Evolutionary conservation across 2,888 invertebrate genomes (phyloP).

Genomic region (Oxycera nigricornis): DNA sequence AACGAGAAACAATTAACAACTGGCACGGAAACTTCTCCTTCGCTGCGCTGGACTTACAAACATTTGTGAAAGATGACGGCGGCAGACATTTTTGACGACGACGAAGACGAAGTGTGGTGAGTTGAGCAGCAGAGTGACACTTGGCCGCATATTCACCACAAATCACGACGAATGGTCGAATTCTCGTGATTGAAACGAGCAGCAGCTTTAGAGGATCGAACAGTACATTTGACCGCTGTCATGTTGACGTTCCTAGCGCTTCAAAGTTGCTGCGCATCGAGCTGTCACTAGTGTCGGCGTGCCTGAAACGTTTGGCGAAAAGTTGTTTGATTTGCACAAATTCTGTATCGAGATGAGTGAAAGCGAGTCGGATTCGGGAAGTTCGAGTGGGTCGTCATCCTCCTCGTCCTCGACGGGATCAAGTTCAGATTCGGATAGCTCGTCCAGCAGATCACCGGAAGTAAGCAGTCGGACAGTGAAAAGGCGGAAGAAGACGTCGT

Average conservation of each 20-base stretch:
- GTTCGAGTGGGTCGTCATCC: slow-evolving; percentile 3
- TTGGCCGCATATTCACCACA: background rate
- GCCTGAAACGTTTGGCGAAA: background rate
- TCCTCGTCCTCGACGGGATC: slow-evolving; percentile 8
- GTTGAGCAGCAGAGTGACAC: background rate
- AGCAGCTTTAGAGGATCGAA: too few relatives aligned
- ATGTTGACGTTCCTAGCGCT: background rate
- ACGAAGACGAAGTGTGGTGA: slow-evolving; percentile 10
- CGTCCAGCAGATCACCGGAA: background rate
- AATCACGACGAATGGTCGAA: slow-evolving; percentile 8
- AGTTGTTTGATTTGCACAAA: too few relatives aligned
- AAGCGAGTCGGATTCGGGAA: slow-evolving; percentile 18
- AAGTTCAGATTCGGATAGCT: slow-evolving; percentile 19
- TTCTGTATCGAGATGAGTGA: slow-evolving; percentile 22
- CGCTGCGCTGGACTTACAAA: slow-evolving; percentile 26
- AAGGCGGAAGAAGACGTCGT: slow-evolving; percentile 6
- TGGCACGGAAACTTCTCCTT: background rate
- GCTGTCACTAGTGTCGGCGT: slow-evolving; percentile 7
- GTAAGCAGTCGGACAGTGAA: background rate
- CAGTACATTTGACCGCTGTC: background rate
- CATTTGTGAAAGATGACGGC: slow-evolving; percentile 43
- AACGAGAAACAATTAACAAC: background rate
- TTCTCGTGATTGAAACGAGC: background rate
- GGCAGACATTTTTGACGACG: slow-evolving; percentile 44
- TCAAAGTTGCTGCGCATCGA: slow-evolving; percentile 1